Percentiles rank a stretch among this genome's conserved stretches.
These are phyloP conservation scores for Tanypteryx hageni DNA, from an alignment of 2,888 invertebrate genomes.

Conservation along the genomic window DNA sequence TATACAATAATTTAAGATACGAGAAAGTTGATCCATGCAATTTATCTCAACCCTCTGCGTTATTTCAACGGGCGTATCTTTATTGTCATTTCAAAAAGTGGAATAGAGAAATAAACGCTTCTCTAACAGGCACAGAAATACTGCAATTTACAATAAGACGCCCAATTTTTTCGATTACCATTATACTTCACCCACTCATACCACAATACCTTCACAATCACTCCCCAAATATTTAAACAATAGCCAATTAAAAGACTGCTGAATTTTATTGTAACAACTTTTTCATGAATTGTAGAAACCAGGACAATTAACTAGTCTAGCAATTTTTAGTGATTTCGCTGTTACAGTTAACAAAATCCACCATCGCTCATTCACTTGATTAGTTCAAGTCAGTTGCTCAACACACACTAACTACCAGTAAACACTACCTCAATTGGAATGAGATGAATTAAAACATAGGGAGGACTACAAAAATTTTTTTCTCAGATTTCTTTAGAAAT, in stretches of 20 bases:
- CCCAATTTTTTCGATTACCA: too few species aligned
- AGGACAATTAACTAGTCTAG: slow-evolving; percentile 63
- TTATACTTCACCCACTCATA: too few species aligned
- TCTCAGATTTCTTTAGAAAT: slow-evolving; percentile 64
- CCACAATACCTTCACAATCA: too few species aligned
- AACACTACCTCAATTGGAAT: slow-evolving; percentile 63
- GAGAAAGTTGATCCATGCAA: too few species aligned
- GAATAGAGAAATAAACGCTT: too few species aligned
- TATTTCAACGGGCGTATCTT: too few species aligned
- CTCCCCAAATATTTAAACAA: slow-evolving; percentile 39
- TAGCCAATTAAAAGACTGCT: slow-evolving; percentile 61
- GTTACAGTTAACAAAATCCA: slow-evolving; percentile 62
- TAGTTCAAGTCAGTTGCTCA: slow-evolving; percentile 64
- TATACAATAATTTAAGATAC: too few species aligned
- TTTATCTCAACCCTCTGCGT: too few species aligned
- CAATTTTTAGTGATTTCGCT: slow-evolving; percentile 54
- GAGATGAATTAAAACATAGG: slow-evolving; percentile 61
- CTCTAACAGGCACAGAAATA: too few species aligned
- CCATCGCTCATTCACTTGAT: slow-evolving; percentile 64
- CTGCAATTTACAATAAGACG: too few species aligned
- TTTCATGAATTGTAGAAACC: slow-evolving; percentile 64
- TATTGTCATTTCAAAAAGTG: too few species aligned
- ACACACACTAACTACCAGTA: slow-evolving; percentile 62
- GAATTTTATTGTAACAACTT: slow-evolving; percentile 64
- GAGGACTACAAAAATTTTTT: slow-evolving; percentile 47